These are phyloP conservation scores for Rhagoletis zephyria DNA, from an alignment of 1,140 invertebrate species.

Conservation along the genomic window DNA sequence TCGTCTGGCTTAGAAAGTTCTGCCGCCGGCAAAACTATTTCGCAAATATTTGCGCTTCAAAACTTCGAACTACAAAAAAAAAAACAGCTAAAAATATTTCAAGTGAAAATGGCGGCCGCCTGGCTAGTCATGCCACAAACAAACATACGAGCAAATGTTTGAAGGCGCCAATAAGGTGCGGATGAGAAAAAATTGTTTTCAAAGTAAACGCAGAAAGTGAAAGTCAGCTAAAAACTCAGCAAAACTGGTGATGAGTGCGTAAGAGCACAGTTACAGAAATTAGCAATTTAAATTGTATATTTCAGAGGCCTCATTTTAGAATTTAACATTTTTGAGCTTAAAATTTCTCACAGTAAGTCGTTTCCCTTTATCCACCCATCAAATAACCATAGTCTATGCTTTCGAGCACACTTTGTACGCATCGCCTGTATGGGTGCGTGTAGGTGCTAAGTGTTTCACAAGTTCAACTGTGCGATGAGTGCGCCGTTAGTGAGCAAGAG, in stretches of 20 bases:
- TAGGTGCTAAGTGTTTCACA: conserved; percentile 31
- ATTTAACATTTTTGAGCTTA: not conserved
- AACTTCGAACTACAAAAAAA: not conserved
- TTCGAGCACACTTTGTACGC: not conserved
- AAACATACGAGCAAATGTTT: not conserved
- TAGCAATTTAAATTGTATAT: not conserved
- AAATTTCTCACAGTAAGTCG: no score
- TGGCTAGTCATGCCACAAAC: not conserved
- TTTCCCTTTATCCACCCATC: no score
- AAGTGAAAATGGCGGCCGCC: conserved; percentile 39
- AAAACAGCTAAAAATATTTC: not conserved
- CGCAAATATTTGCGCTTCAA: not conserved
- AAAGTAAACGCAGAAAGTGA: conserved; percentile 38
- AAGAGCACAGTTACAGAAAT: not conserved
- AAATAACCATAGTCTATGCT: not conserved
- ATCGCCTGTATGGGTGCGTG: not conserved
- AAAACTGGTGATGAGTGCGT: not conserved
- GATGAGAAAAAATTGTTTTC: conserved; percentile 10
- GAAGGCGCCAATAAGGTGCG: not conserved
- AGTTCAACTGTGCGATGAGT: conserved; percentile 17
- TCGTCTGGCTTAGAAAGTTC: not conserved
- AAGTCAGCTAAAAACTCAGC: conserved; percentile 11
- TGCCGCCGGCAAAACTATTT: conserved; percentile 15
- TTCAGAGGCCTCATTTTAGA: not conserved
- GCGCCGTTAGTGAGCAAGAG: conserved; percentile 3